Base-by-base conservation (phyloP, 2,888 invertebrate species). In the Drosophila sordidula region DNA sequence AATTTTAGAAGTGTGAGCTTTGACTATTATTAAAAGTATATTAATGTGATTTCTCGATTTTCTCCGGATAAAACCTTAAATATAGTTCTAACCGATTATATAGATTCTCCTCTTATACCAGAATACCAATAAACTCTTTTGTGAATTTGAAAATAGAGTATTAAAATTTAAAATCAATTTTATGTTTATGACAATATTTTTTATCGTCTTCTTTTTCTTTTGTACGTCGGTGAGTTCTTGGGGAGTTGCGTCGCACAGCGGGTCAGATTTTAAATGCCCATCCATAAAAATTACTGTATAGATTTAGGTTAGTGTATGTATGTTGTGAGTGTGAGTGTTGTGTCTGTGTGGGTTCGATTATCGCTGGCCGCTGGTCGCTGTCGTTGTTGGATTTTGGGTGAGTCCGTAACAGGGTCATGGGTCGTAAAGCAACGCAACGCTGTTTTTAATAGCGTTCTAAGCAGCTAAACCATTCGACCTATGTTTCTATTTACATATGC, bases 181-280 rank as follows among this genome's bases (percentile, higher is more conserved):
- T 66, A 78, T 84, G 76, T 81, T 81, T 84, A 81, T 81, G 84
- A 84, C 81, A 81, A 64, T 76, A 18, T 67, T 77, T 70, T 59
- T 64, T 46, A 57, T 65, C 46, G 52, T 52, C 67, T 65, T 65
- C 36, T 45, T 46, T 42, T 39, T 4, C 41, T 46, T n/a, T 34
- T 38, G 42, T 16, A 5, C 16, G n/a, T 34, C n/a, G 56, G 12
- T 44, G 36, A 36, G 51, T 49, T 52, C 66, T 65, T 38, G 18
- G 29, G 12, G 41, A 12, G 39, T 12, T 54, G 63, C 79, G n/a
- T 54, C 61, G 56, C 79, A 32, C 82, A 76, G 79, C 73, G 68
- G 80, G 45, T 36, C 59, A 57, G 22, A 25, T 46, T 73, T 61
- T 50, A 59, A 58, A 59, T 73, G 59, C 42, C 26, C 18, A 51